Evolutionary conservation across 1,140 invertebrate species (phyloP).

Genomic region (Drosophila quadrilineata): DNA sequence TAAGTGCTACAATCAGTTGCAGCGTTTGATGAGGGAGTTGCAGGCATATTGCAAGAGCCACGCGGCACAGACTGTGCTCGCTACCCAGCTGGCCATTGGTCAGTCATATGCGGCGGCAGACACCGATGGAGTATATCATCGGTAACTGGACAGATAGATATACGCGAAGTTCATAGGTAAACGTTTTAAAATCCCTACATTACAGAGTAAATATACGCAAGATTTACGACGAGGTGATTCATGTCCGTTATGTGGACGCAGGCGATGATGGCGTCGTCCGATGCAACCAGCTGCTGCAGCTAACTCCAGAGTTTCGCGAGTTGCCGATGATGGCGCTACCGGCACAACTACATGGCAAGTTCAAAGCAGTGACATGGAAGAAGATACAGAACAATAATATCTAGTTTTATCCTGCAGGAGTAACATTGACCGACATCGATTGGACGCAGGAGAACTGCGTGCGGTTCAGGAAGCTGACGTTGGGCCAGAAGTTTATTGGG

Average conservation of each 20-base stretch:
- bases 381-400: neutral
- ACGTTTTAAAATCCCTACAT: neutral
- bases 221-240: slow-evolving; percentile 72
- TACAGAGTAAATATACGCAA: slow-evolving; percentile 67
- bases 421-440: slow-evolving; percentile 49
- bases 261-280: slow-evolving; percentile 67
- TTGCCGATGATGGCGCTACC: slow-evolving; percentile 73
- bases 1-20: slow-evolving; percentile 66
- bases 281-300: slow-evolving; percentile 58
- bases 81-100: slow-evolving; percentile 51
- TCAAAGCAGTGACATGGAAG: neutral
- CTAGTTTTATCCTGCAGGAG: slow-evolving; percentile 41
- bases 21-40: slow-evolving; percentile 67
- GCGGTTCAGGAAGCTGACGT: slow-evolving; percentile 66
- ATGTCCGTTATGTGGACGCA: slow-evolving; percentile 68
- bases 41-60: slow-evolving; percentile 62
- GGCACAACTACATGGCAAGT: slow-evolving; percentile 68
- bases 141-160: slow-evolving; percentile 32
- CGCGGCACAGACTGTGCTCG: slow-evolving; percentile 17
- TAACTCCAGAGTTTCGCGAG: slow-evolving; percentile 55
- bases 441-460: slow-evolving; percentile 74
- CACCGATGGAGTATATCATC: slow-evolving; percentile 68
- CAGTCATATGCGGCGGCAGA: slow-evolving; percentile 68
- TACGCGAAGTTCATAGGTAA: neutral
- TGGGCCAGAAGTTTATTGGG: slow-evolving; percentile 72